These are phyloP conservation scores for Helleia helle DNA, from an alignment of 2,888 invertebrate genomes.

Conservation along the genomic window DNA sequence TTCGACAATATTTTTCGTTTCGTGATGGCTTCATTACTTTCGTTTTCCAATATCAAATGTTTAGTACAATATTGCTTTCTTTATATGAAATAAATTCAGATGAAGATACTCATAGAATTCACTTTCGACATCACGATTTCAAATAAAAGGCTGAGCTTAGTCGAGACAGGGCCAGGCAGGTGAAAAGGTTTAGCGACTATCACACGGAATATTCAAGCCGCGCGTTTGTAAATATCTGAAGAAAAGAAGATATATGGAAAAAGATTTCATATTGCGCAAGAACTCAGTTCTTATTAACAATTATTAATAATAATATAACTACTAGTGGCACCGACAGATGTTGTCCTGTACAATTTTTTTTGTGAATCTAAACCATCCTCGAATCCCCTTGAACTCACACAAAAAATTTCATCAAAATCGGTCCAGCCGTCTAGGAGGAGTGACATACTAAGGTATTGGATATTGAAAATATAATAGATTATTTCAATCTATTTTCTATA, in stretches of 20 bases:
- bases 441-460: too few species aligned
- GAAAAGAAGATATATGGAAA: not conserved
- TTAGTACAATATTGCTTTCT: conserved; percentile 38
- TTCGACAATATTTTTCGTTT: conserved; percentile 28
- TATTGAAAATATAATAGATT: too few species aligned
- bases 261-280: too few species aligned
- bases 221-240: not conserved
- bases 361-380: too few species aligned
- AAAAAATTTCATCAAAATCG: too few species aligned
- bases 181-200: conserved; percentile 19
- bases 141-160: conserved; percentile 24
- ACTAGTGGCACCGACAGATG: too few species aligned
- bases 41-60: conserved; percentile 42
- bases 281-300: too few species aligned
- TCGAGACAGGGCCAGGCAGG: conserved; percentile 19
- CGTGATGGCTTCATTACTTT: conserved; percentile 35
- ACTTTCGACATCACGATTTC: conserved; percentile 47
- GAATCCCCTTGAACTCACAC: too few species aligned
- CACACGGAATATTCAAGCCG: not conserved
- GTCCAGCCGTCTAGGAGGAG: too few species aligned
- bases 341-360: too few species aligned
- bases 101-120: conserved; percentile 31
- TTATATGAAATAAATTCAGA: conserved; percentile 33
- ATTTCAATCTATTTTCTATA: too few species aligned
- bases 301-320: too few species aligned